A percentile compares a stretch with the other conserved stretches of the same genome.
phyloP scores from a whole-genome alignment of 2,888 invertebrate species.

The Latrodectus hesperus region DNA sequence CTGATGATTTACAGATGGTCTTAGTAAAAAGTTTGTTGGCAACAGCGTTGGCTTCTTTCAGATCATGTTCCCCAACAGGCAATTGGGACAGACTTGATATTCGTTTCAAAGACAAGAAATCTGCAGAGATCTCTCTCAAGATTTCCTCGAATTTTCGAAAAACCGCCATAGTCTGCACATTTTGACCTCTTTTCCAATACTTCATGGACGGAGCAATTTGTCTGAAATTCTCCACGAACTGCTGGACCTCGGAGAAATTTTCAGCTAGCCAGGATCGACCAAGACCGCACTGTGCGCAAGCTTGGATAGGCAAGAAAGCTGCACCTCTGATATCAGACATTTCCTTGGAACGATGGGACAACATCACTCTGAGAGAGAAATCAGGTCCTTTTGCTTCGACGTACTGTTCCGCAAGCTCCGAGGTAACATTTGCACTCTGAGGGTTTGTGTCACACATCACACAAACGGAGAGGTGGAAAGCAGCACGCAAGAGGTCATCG shows the following conservation, averaged over 20 bases:
- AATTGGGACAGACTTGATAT: not conserved
- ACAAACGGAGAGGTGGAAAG: slow-evolving; percentile 34
- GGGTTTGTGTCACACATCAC: slow-evolving; percentile 32
- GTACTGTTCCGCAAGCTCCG: slow-evolving; percentile 19
- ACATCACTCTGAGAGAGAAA: not conserved
- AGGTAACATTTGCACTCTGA: not conserved
- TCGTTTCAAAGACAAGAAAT: not conserved
- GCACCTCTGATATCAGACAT: slow-evolving; percentile 16
- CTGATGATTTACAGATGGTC: not conserved
- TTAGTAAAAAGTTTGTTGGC: not conserved
- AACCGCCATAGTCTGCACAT: not conserved
- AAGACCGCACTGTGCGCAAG: not conserved
- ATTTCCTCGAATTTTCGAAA: slow-evolving; percentile 17
- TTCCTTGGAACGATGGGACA: not conserved
- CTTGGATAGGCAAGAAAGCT: slow-evolving; percentile 39
- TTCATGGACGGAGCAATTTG: not conserved
- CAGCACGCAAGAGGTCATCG: slow-evolving; percentile 1
- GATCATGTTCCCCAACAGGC: not conserved
- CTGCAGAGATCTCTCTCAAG: not conserved
- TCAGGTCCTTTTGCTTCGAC: slow-evolving; percentile 5
- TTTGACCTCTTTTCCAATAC: slow-evolving; percentile 16
- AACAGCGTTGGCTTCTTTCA: not conserved
- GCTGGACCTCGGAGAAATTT: slow-evolving; percentile 2
- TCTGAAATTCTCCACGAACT: slow-evolving; percentile 14
- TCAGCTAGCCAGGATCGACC: slow-evolving; percentile 19